Base-by-base conservation (phyloP, 2,888 invertebrate species). In the Caenorhabditis virilis region DNA sequence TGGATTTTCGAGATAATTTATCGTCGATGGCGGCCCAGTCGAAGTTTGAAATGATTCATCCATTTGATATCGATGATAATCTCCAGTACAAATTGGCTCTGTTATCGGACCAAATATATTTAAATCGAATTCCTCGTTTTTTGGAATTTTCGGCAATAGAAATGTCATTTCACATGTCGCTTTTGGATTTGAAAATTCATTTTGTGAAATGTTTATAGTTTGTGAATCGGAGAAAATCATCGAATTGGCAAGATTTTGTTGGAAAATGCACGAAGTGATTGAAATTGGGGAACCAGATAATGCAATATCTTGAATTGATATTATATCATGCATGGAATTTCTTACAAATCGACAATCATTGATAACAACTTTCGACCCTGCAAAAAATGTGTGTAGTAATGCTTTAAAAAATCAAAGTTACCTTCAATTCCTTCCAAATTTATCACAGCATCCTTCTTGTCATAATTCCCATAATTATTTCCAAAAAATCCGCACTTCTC, bases 381-480 rank as follows among this genome's bases (percentile, higher is more conserved):
- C 39, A 60, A 45, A 9, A 18, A 36, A n/a, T 0, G 20, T 15
- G 26, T 22, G 9, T 4, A 36, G 36, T 7, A 7, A 36, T 15
- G n/a, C 5, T 25, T 25, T 2, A 23, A 23, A 30, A 35, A 16
- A 36, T 16, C 33, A 36, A 9, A 4, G 3, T 42, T 53, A 26
- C 6, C 11, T 50, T 43, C 45, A 15, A 36, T 53, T 22, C 56
- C 56, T 16, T 30, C 38, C 2, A 62, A 27, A 38, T 48, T 48
- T 13, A 70, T 36, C 1, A 53, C 63, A 7, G 60, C 51, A 39
- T 66, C 52, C 25, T 58, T 55, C 22, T 50, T 38, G 38, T 66
- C 61, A 23, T 59, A 61, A 48, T 65, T 35, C 1, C 33, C 26
- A 26, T 61, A 62, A 9, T 27, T 56, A 18, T 58, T 63, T 16